Base-by-base conservation (phyloP, 2,113 vertebrate genomes). In the Amphilophus citrinellus region DNA sequence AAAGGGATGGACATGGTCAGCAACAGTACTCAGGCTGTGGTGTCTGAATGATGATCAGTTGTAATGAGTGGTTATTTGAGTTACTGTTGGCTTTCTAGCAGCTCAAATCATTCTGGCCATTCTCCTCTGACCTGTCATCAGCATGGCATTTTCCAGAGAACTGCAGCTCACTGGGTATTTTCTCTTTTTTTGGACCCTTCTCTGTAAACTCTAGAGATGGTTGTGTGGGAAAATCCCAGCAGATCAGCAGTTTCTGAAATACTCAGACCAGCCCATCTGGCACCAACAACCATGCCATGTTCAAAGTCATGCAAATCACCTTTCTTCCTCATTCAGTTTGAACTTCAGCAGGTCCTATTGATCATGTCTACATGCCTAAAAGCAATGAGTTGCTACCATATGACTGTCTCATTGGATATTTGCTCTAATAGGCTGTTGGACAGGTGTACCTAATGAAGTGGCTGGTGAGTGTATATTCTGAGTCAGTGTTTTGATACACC, bases 211-310 rank as follows among this genome's bases (percentile, higher is more conserved):
- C 65, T 71, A 18, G 42, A 71, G 42, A 44, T 71, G 65, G 27
- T 44, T 50, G 42, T 47, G 65, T 50, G 65, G 65, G 42, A 44
- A 71, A 71, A 71, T 71, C 42, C 65, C 65, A 71, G 65, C 22
- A 71, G 24, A 71, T 71, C 65, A 71, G 65, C 65, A 71, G 42
- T 71, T 71, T 50, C 65, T 71, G 27, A 50, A 71, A 71, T 71
- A 71, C 42, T 71, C 5, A 20, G 65, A 24, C 1, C 39, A 44
- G n/a, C 22, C 42, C 22, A 47, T 50, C 2, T 71, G 15, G 22
- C 65, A 71, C 65, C 42, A 50, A 20, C 42, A 71, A 71, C 18
- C 65, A 50, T 71, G 65, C 24, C 47, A 50, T 9, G 17, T 71
- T 0, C 47, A 71, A 50, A 44, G 5, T 71, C 65, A 50, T 24